Evolutionary conservation across 2,888 invertebrate genomes (phyloP), one percentile per base, ranked within the genome.

Genomic region (Spodoptera littoralis): DNA sequence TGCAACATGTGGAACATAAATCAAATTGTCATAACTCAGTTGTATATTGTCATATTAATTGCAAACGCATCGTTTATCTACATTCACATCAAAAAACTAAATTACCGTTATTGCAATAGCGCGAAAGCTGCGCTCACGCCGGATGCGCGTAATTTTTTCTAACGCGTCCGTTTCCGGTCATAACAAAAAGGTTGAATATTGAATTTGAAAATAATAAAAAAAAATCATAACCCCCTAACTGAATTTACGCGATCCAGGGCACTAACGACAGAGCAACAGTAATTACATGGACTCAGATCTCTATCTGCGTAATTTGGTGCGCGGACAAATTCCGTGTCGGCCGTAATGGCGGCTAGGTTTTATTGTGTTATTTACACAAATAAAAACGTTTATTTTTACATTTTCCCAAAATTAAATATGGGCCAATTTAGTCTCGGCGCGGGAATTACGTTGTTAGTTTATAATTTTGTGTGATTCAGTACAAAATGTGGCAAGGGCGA

Each of bases 291-390:
- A 90, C 90, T 90, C 84, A 91, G 94, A 94, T 94, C 84, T 36
- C 75, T 93, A 94, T 94, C 94, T 88, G 73, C 66, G 86, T 94
- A 92, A 94, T 94, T 93, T 87, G 85, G 89, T 88, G 86, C 85
- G 86, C 86, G 88, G 81, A 90, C 89, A 88, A 88, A 90, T 88
- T 88, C 89, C 87, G 86, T 88, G 89, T 88, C 86, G 85, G 82
- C 63, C 80, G 84, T 93, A 93, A 93, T 92, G 80, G 88, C 89
- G 76, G 80, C 84, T 84, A 84, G 85, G 90, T 92, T 93, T 94
- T 93, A 94, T 94, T 94, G 94, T 94, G 93, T 93, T 94, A 94
- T 94, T 94, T 94, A 94, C 94, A 94, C 94, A 94, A 94, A 94
- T 94, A 93, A 94, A 94, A 94, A 92, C 94, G 93, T 94, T 94